Evolutionary conservation across 2,888 invertebrate species (phyloP).

Genomic region (Leptura quadrifasciata): DNA sequence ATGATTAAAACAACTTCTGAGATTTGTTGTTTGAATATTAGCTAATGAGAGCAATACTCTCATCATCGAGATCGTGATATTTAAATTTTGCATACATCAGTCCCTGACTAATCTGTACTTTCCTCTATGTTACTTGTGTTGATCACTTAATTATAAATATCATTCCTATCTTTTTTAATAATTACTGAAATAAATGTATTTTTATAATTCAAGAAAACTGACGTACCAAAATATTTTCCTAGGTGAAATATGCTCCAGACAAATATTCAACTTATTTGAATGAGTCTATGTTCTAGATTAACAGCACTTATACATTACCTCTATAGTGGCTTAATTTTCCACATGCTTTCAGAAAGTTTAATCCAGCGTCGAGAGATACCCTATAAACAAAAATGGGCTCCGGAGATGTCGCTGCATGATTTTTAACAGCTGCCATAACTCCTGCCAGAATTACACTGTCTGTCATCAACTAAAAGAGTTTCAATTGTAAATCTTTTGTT

Average conservation of each 20-base stretch:
- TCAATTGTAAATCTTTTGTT: no score
- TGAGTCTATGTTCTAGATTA: not conserved
- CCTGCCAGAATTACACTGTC: constrained; percentile 61
- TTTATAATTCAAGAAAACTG: no score
- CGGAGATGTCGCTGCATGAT: constrained; percentile 59
- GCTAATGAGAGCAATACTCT: no score
- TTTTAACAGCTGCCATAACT: constrained; percentile 57
- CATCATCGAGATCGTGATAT: no score
- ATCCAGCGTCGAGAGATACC: constrained; percentile 59
- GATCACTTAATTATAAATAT: no score
- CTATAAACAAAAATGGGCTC: constrained; percentile 65
- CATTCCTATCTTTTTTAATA: no score
- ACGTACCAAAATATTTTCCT: not conserved
- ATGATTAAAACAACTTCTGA: no score
- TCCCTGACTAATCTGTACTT: no score
- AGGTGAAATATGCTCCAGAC: not conserved
- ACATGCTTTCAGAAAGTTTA: constrained; percentile 53
- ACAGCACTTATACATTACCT: constrained; percentile 23
- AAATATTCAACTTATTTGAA: constrained; percentile 8
- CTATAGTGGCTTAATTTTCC: constrained; percentile 11
- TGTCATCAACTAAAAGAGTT: constrained; percentile 57
- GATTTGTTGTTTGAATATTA: no score
- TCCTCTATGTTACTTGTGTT: no score
- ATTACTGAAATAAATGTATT: no score
- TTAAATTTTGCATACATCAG: no score